Percentiles rank a stretch among this genome's conserved stretches.
phyloP scores from a whole-genome alignment of 2,797 vertebrate genomes.

The Botia almorhae region DNA sequence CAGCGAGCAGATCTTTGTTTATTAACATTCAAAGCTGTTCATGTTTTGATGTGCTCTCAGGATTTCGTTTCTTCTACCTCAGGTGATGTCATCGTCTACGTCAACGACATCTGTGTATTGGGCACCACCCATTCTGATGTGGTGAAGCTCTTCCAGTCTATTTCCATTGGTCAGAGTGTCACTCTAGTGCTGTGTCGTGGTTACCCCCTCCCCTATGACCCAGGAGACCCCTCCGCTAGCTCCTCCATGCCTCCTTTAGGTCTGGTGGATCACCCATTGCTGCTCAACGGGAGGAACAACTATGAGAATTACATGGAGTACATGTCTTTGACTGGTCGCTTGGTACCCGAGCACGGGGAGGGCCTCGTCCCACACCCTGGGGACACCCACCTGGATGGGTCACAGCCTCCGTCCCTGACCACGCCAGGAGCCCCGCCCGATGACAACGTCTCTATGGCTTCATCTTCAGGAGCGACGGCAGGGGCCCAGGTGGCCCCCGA shows the following conservation, averaged over 20 bases:
- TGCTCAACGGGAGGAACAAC: conserved; percentile 94
- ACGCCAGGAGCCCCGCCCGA: conserved; percentile 83
- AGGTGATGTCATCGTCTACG: conserved; percentile 99
- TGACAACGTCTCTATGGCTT: conserved; percentile 95
- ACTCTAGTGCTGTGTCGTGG: conserved; percentile 97
- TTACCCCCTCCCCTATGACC: conserved; percentile 97
- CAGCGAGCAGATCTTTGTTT: conserved; percentile 28
- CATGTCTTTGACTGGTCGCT: conserved; percentile 95
- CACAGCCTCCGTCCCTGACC: conserved; percentile 85
- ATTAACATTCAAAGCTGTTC: background rate
- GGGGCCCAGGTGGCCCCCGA: conserved; percentile 83
- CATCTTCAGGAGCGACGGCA: conserved; percentile 89
- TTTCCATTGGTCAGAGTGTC: conserved; percentile 97
- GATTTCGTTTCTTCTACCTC: conserved; percentile 2
- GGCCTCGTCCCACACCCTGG: conserved; percentile 87
- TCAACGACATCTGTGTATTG: conserved; percentile 98
- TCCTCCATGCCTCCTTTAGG: conserved; percentile 91
- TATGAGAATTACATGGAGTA: conserved; percentile 99
- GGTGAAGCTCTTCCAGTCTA: conserved; percentile 99
- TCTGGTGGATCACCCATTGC: conserved; percentile 90
- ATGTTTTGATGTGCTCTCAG: conserved; percentile 40
- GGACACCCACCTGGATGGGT: conserved; percentile 93
- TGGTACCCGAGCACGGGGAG: conserved; percentile 89
- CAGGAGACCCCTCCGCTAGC: conserved; percentile 87
- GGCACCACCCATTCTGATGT: conserved; percentile 98